Percentiles rank a stretch among this genome's conserved stretches.
Evolutionary conservation across 2,888 invertebrate species (phyloP).

Genomic region (Hirtodrosophila duncani): DNA sequence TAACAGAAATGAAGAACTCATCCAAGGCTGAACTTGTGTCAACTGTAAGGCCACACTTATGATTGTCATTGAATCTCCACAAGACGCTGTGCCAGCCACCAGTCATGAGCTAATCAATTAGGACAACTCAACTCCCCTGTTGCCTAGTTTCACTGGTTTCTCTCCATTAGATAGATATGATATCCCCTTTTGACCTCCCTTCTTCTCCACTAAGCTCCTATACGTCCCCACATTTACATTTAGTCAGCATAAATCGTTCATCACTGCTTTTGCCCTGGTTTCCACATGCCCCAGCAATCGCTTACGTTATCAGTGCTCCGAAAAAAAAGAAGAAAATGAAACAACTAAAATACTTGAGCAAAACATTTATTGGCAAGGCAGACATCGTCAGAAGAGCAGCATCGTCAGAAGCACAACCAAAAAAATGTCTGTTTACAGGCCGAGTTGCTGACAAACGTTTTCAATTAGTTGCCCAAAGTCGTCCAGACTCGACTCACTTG

Average conservation of each 20-base stretch:
- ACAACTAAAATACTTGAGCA: conserved; percentile 21
- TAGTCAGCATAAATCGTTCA: conserved; percentile 50
- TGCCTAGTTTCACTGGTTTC: no score
- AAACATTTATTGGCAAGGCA: conserved; percentile 43
- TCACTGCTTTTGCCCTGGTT: conserved; percentile 37
- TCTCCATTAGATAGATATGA: no score
- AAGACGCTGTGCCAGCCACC: no score
- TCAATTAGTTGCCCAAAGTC: conserved; percentile 51
- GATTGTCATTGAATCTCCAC: no score
- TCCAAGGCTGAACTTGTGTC: no score
- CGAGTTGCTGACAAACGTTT: conserved; percentile 63
- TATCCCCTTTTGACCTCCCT: not conserved
- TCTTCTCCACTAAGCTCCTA: not conserved
- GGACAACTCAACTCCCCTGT: no score
- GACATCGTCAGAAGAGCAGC: not conserved
- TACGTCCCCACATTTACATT: not conserved
- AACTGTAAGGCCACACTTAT: no score
- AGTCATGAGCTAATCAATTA: no score
- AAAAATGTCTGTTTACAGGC: conserved; percentile 51
- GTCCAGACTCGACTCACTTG: conserved; percentile 21
- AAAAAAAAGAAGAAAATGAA: conserved; percentile 10
- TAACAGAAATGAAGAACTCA: no score
- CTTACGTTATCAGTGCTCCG: conserved; percentile 39
- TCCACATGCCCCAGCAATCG: conserved; percentile 22
- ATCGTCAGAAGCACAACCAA: not conserved